Conservation (phyloP, 2,888 invertebrate species). For the Epiblema foenella region DNA sequence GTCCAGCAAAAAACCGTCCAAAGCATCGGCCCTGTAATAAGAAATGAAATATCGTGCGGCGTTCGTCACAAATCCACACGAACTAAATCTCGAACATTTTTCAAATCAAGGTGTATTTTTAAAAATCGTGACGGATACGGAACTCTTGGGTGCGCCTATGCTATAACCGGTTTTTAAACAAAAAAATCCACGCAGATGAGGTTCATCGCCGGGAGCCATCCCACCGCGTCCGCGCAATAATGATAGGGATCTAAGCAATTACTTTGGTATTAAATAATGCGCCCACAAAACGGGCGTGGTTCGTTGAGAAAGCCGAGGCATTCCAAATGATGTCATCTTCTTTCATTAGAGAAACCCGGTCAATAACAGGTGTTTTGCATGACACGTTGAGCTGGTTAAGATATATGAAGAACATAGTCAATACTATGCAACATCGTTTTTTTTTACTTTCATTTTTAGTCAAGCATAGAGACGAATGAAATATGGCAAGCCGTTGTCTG, state of each 20-base stretch:
- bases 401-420: slow-evolving; percentile 11
- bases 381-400: slow-evolving; percentile 23
- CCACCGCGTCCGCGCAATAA: slow-evolving; percentile 66
- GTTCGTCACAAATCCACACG: slow-evolving; percentile 17
- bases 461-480: no score
- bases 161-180: slow-evolving; percentile 43
- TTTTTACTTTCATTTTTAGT: no score
- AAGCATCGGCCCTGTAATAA: slow-evolving; percentile 41
- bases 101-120: slow-evolving; percentile 17
- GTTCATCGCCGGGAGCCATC: slow-evolving; percentile 73
- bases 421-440: no score
- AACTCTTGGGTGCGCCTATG: slow-evolving; percentile 34
- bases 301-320: slow-evolving; percentile 60
- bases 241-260: slow-evolving; percentile 79
- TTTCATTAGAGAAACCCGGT: slow-evolving; percentile 48
- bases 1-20: slow-evolving; percentile 55
- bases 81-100: slow-evolving; percentile 11
- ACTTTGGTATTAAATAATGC: slow-evolving; percentile 69
- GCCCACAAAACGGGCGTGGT: slow-evolving; percentile 61
- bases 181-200: slow-evolving; percentile 60
- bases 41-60: slow-evolving; percentile 37
- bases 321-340: slow-evolving; percentile 63
- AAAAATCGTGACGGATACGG: slow-evolving; percentile 30
- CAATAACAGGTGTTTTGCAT: slow-evolving; percentile 45
- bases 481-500: no score